Conservation (phyloP, 2,113 vertebrate species). For the Cyanocitta stelleri region DNA sequence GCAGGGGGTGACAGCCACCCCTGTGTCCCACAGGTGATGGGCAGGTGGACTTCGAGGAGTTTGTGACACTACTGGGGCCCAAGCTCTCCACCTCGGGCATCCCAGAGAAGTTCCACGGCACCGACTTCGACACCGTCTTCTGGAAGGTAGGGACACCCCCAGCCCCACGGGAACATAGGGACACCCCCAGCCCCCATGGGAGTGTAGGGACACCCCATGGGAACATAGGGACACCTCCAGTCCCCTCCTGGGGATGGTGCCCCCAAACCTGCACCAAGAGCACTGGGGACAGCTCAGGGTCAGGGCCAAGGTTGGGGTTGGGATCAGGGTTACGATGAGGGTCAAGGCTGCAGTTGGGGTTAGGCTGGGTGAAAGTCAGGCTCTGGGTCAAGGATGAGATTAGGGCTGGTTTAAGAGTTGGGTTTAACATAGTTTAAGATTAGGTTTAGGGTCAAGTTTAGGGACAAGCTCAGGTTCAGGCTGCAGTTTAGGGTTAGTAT, state of each 20-base stretch:
- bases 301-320: rapidly evolving
- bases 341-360: not conserved
- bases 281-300: rapidly evolving
- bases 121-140: conserved; percentile 95
- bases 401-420: not conserved
- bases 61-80: conserved; percentile 93
- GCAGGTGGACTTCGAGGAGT: conserved; percentile 98
- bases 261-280: rapidly evolving
- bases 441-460: not conserved
- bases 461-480: not conserved
- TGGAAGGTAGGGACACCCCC: conserved; percentile 85
- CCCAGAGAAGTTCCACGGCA: conserved; percentile 93
- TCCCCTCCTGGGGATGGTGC: rapidly evolving
- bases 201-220: conserved; percentile 70
- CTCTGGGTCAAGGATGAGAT: rapidly evolving
- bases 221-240: not conserved
- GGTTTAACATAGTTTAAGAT: not conserved
- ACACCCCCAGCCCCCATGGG: conserved; percentile 70
- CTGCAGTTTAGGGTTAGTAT: not conserved
- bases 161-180: rapidly evolving
- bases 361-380: too few relatives aligned
- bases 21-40: conserved; percentile 77
- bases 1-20: not conserved
- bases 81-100: conserved; percentile 91
- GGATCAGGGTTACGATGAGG: not conserved